Base-by-base conservation (phyloP, 2,888 invertebrate species). In the Pterostichus niger region DNA sequence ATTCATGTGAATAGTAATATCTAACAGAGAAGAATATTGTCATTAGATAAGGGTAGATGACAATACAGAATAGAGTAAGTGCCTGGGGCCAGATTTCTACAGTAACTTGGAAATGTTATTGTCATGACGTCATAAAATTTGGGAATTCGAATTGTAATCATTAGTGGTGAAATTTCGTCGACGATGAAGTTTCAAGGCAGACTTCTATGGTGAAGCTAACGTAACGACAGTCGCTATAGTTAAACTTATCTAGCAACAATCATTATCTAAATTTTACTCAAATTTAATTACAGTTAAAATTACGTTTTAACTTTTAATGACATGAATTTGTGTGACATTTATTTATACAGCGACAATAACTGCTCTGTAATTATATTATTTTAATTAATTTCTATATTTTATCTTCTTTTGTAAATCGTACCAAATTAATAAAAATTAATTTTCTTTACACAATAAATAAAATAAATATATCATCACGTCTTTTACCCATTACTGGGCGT, bases 51-150 rank as follows among this genome's bases (percentile, higher is more conserved):
- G 35, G 33, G 5, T n/a, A n/a, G 10, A 24, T 24, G 24, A 49
- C 11, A 49, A n/a, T 5, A 49, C 49, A 49, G 13, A n/a, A n/a
- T 9, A 49, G 2, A 49, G 24, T 49, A 49, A 0, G n/a, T 49
- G 10, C n/a, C n/a, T 64, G 64, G 64, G 35, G 64, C 35, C 64
- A 64, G 33, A 11, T 33, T 49, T 35, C 33, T 33, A 6, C 35
- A 64, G n/a, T n/a, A 10, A 11, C 31, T 24, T 59, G 31, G 31
- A 59, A 64, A 11, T 64, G 35, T 9, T 35, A n/a, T 35, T 64
- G 11, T 13, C 31, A 13, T 64, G 64, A 64, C 35, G 64, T 64
- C 64, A 35, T 33, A 61, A 61, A 31, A 61, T 33, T 61, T 61
- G 9, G n/a, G 10, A 6, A 61, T 9, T 33, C 24, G 17, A 10